These are phyloP conservation scores for Drosophila formosana DNA, from an alignment of 2,888 invertebrate genomes.

Conservation along the genomic window DNA sequence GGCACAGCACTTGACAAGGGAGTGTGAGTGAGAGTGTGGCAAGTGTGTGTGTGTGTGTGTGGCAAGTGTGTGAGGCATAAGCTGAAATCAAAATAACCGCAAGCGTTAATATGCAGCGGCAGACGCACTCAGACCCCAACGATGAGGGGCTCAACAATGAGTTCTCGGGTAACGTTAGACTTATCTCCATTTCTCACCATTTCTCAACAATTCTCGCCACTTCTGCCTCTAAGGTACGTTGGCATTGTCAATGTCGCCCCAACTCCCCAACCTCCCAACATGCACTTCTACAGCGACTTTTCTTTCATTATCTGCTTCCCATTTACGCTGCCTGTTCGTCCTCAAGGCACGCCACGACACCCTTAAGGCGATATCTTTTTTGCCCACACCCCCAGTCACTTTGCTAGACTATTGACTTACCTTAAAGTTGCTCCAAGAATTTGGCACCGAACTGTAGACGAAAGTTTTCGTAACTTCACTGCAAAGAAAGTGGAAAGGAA, in stretches of 20 bases:
- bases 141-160: conserved; percentile 1
- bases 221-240: conserved; percentile 33
- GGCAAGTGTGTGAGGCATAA: conserved; percentile 34
- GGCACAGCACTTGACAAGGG: conserved; percentile 38
- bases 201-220: too few species aligned
- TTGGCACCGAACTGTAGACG: conserved; percentile 11
- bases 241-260: conserved; percentile 45
- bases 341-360: neutral
- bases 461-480: conserved; percentile 26
- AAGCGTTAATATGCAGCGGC: conserved; percentile 48
- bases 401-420: conserved; percentile 41
- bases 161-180: conserved; percentile 5
- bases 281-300: conserved; percentile 27
- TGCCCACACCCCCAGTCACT: neutral
- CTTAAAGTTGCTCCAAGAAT: conserved; percentile 41
- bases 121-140: conserved; percentile 19
- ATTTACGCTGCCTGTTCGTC: conserved; percentile 7
- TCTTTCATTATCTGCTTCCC: conserved; percentile 10
- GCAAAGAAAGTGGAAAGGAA: conserved; percentile 18
- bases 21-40: conserved; percentile 12
- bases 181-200: neutral
- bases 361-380: conserved; percentile 9
- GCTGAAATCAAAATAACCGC: conserved; percentile 61
- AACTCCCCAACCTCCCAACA: neutral
- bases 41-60: conserved; percentile 15